phyloP scores from a whole-genome alignment of 2,797 vertebrate species.

The Bradypus variegatus region DNA sequence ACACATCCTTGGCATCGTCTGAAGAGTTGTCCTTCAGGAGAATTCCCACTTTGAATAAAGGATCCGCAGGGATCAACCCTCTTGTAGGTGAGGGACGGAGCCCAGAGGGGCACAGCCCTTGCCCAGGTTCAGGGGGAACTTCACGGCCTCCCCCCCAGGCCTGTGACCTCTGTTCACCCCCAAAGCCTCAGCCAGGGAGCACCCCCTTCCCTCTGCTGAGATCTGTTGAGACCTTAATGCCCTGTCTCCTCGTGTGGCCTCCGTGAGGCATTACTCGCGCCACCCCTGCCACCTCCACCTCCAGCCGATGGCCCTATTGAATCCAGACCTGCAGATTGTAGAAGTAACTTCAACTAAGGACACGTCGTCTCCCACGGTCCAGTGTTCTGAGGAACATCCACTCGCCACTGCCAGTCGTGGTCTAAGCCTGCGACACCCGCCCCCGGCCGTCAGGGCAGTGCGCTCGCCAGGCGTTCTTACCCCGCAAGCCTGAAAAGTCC shows the following conservation, averaged over 20 bases:
- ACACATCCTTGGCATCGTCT: background rate
- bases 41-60: background rate
- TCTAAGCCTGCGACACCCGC: slow-evolving; percentile 64
- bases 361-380: slow-evolving; percentile 60
- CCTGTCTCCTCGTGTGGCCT: background rate
- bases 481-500: slow-evolving; percentile 56
- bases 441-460: slow-evolving; percentile 63
- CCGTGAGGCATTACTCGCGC: background rate
- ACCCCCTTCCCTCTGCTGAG: background rate
- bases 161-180: background rate
- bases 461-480: slow-evolving; percentile 64
- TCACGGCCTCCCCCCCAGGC: background rate
- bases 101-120: background rate
- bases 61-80: background rate
- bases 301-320: background rate
- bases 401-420: slow-evolving; percentile 64
- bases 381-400: slow-evolving; percentile 66
- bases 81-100: background rate
- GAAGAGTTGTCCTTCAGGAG: background rate
- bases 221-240: background rate
- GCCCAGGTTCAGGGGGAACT: background rate
- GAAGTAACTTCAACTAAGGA: slow-evolving; percentile 65
- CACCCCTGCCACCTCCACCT: background rate
- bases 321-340: background rate
- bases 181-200: background rate